Evolutionary conservation across 2,797 vertebrate genomes (phyloP).

Genomic region (Podarcis lilfordi): DNA sequence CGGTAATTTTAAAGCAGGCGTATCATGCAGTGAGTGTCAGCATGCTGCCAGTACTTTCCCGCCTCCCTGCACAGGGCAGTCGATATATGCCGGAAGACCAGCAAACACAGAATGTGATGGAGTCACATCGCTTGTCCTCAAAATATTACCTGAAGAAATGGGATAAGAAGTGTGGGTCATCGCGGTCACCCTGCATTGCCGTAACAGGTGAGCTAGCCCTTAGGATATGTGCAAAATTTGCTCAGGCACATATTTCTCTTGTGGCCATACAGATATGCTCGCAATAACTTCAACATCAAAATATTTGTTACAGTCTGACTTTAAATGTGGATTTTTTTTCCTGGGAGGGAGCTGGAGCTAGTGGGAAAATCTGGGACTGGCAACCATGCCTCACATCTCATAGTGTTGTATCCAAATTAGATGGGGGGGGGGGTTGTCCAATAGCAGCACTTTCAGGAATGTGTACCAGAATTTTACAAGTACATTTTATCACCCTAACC

Average conservation of each 20-base stretch:
- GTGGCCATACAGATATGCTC: not conserved
- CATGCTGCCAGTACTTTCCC: not conserved
- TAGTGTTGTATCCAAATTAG: not conserved
- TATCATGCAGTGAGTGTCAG: not conserved
- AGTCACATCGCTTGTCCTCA: not conserved
- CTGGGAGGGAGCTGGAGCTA: not conserved
- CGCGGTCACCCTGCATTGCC: not conserved
- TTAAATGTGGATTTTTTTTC: not conserved
- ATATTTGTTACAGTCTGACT: not conserved
- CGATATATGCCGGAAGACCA: not conserved
- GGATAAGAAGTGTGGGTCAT: not conserved
- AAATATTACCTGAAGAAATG: not conserved
- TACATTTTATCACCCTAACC: not conserved
- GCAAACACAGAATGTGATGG: not conserved
- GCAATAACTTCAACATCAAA: not conserved
- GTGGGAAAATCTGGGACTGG: not conserved
- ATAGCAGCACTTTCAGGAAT: not conserved
- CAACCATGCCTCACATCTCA: not conserved
- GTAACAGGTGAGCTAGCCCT: not conserved
- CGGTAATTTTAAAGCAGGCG: not conserved
- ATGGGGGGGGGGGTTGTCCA: not conserved
- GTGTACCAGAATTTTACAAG: not conserved
- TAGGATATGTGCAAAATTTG: not conserved
- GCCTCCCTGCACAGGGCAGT: not conserved
- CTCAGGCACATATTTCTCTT: not conserved